Conservation (phyloP, 1,140 invertebrate genomes). For the Brachionus angularis region DNA sequence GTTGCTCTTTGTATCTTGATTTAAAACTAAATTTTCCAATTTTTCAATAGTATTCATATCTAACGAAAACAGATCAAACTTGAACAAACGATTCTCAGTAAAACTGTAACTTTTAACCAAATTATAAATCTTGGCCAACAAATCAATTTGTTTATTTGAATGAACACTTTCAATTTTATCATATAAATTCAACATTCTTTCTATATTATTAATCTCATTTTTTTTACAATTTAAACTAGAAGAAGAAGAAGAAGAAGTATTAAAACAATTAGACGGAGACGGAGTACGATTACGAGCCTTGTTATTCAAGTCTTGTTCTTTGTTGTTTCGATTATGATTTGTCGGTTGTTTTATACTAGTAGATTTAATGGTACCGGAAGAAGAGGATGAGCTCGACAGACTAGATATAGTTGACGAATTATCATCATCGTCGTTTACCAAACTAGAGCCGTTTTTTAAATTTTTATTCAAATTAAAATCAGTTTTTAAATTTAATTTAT, state of each 20-base stretch:
- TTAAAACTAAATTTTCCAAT: constrained; percentile 11
- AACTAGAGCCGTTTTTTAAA: no score
- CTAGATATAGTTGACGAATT: no score
- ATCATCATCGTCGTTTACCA: no score
- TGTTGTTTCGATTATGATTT: constrained; percentile 14
- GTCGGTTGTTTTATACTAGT: constrained; percentile 1
- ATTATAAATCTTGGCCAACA: constrained; percentile 28
- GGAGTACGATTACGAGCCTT: no score
- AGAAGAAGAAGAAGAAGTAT: no score
- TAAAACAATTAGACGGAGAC: no score
- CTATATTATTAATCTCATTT: not conserved
- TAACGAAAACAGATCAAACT: constrained; percentile 32
- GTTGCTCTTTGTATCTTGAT: constrained; percentile 5
- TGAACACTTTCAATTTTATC: constrained; percentile 3
- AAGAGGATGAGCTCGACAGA: constrained; percentile 19
- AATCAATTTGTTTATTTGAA: constrained; percentile 23
- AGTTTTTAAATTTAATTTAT: no score
- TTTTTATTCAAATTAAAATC: no score
- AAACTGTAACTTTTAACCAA: constrained; percentile 16
- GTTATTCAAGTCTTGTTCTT: no score
- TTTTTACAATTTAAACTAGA: no score
- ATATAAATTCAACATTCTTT: constrained; percentile 35
- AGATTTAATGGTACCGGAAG: not conserved
- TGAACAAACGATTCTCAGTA: constrained; percentile 25
- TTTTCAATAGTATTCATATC: constrained; percentile 29